Conservation (phyloP, 1,140 invertebrate species). For the Megalopta genalis region DNA sequence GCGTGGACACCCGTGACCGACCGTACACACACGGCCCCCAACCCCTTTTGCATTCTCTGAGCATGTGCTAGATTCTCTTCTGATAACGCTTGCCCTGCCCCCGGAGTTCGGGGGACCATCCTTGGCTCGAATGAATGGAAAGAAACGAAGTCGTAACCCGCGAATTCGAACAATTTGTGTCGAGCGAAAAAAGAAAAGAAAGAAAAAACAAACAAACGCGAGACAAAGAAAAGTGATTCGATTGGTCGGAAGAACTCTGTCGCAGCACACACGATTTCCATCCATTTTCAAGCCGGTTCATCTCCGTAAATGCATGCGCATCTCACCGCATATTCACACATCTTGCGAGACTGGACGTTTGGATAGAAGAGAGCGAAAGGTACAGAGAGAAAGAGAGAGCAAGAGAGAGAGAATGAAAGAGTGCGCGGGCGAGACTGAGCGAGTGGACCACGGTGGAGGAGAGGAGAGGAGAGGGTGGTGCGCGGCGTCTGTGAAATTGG, state of each 20-base stretch:
- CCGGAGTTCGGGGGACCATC: background rate
- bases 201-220: background rate
- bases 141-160: background rate
- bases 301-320: constrained; percentile 67
- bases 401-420: background rate
- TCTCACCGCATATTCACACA: constrained; percentile 64
- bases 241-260: constrained; percentile 3
- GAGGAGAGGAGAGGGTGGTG: background rate
- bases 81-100: constrained; percentile 18
- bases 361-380: constrained; percentile 10
- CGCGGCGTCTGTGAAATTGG: constrained; percentile 9
- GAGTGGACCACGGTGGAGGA: background rate
- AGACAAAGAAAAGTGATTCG: no score
- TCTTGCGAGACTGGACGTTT: constrained; percentile 44
- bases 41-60: constrained; percentile 24
- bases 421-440: background rate
- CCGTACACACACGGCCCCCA: no score
- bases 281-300: constrained; percentile 61
- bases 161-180: background rate
- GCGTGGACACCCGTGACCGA: no score
- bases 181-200: background rate
- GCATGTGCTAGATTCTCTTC: constrained; percentile 24
- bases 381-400: background rate
- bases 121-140: constrained; percentile 29
- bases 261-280: constrained; percentile 43